These are phyloP conservation scores for Paragorgia papillata DNA, from an alignment of 92 coral and sea anemone genomes.

Conservation along the genomic window DNA sequence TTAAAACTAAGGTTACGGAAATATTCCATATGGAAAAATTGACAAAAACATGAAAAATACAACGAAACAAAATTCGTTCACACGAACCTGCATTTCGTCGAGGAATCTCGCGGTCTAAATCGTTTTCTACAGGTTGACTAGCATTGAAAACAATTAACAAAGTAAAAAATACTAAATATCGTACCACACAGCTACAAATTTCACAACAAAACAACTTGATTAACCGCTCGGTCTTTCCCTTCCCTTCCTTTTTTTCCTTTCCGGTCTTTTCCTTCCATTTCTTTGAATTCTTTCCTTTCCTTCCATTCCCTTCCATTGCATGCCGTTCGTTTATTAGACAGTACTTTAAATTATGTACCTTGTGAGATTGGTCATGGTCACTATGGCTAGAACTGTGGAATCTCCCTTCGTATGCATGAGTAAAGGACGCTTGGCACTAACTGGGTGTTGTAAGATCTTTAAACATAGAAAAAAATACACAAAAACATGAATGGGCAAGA, in stretches of 20 bases:
- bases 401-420: conserved; percentile 85
- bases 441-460: conserved; percentile 84
- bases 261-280: too few species aligned
- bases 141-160: not conserved
- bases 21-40: too few species aligned
- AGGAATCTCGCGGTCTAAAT: conserved; percentile 58
- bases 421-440: conserved; percentile 76
- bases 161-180: not conserved
- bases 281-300: too few species aligned
- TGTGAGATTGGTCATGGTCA: conserved; percentile 89
- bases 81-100: conserved; percentile 54
- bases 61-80: not conserved
- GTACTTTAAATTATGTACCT: too few species aligned
- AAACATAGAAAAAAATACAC: not conserved
- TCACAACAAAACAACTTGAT: not conserved
- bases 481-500: too few species aligned
- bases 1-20: too few species aligned
- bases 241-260: too few species aligned
- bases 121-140: conserved; percentile 96
- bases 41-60: not conserved
- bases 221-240: too few species aligned
- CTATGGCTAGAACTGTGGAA: conserved; percentile 75
- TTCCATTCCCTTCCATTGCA: too few species aligned
- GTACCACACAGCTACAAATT: not conserved
- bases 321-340: too few species aligned